Evolutionary conservation across 53 echinoderm and acorn worm genomes (phyloP).

Genomic region (Astropecten irregularis): DNA sequence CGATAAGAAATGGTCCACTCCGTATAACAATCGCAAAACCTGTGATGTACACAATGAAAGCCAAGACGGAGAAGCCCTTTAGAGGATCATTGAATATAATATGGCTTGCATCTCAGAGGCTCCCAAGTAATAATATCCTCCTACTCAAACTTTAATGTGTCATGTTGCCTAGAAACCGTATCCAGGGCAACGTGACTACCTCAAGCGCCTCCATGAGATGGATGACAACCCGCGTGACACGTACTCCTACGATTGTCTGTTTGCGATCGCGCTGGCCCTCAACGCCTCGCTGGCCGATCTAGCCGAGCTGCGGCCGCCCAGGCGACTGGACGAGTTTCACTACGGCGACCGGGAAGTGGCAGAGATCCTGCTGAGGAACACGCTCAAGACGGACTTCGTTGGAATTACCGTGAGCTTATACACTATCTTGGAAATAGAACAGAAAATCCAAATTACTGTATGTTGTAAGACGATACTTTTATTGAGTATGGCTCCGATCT

Average conservation of each 20-base stretch:
- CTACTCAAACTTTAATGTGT: too few species aligned
- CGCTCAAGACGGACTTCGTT: conserved; percentile 46
- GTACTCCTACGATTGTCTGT: conserved; percentile 55
- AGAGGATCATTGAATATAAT: too few species aligned
- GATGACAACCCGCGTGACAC: conserved; percentile 44
- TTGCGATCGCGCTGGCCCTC: conserved; percentile 60
- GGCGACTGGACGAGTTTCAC: conserved; percentile 21
- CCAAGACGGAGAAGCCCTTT: too few species aligned
- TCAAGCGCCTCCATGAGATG: conserved; percentile 26
- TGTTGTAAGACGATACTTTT: too few species aligned
- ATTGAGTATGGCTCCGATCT: too few species aligned
- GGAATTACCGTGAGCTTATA: conserved; percentile 54
- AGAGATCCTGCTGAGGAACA: conserved; percentile 25
- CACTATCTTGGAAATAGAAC: too few species aligned
- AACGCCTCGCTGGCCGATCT: conserved; percentile 60
- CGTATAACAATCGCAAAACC: too few species aligned
- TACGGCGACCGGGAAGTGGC: conserved; percentile 47
- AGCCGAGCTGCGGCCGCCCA: neutral
- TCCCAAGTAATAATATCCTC: too few species aligned
- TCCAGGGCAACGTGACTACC: conserved; percentile 42
- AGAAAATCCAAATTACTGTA: too few species aligned
- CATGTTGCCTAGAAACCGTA: conserved; percentile 62
- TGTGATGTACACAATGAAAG: too few species aligned
- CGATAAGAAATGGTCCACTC: too few species aligned
- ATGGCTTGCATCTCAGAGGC: too few species aligned